Evolutionary conservation across 2,797 vertebrate species (phyloP).

Genomic region (Ficedula albicollis): DNA sequence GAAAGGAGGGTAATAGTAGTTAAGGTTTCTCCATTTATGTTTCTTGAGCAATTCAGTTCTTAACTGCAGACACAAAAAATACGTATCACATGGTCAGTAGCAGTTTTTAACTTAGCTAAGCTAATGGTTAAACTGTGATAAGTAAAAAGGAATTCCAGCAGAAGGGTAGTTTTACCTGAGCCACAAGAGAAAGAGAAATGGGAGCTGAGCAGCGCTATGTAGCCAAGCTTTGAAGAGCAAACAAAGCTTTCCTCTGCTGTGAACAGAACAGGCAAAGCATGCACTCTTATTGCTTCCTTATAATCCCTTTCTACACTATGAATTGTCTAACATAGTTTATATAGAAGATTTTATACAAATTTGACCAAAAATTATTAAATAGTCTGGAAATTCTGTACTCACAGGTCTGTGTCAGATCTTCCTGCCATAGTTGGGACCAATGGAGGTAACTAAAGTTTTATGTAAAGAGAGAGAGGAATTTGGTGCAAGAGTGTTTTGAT

Average conservation of each 20-base stretch:
- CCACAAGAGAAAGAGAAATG: background rate
- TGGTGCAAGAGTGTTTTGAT: background rate
- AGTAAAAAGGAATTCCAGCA: background rate
- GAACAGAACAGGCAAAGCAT: background rate
- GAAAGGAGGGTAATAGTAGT: background rate
- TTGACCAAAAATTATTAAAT: background rate
- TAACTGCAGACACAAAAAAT: background rate
- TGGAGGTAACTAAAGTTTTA: background rate
- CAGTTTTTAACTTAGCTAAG: background rate
- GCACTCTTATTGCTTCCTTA: background rate
- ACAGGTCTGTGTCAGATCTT: background rate
- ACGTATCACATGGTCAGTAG: fast-evolving
- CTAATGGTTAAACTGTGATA: background rate
- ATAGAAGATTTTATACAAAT: background rate
- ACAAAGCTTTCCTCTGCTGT: background rate
- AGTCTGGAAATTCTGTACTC: background rate
- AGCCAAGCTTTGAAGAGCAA: background rate
- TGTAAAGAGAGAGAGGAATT: background rate
- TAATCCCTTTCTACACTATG: background rate
- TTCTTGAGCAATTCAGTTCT: background rate
- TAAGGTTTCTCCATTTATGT: background rate
- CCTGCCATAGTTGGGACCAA: background rate
- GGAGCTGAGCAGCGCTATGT: background rate
- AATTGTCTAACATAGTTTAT: background rate
- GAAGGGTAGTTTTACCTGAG: background rate